These are phyloP conservation scores for Aplochiton taeniatus DNA, from an alignment of 2,797 vertebrate genomes.

Conservation along the genomic window DNA sequence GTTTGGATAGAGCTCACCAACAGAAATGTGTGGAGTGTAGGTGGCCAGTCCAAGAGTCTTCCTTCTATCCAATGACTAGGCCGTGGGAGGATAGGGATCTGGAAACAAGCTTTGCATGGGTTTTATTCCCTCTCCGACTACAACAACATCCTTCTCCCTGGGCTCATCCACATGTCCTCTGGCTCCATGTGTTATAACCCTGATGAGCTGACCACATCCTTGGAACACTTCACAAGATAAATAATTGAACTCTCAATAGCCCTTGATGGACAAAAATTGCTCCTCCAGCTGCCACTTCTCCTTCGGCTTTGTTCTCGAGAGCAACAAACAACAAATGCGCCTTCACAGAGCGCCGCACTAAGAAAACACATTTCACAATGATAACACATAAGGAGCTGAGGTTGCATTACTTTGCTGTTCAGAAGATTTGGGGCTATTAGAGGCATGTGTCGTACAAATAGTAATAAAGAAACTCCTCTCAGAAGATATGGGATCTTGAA, in stretches of 20 bases:
- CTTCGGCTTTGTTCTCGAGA: constrained; percentile 77
- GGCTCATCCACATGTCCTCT: constrained; percentile 13
- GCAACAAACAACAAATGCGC: constrained; percentile 74
- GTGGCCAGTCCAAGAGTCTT: constrained; percentile 63
- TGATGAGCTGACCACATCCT: constrained; percentile 78
- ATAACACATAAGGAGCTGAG: constrained; percentile 74
- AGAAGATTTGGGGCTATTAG: constrained; percentile 75
- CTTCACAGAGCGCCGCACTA: constrained; percentile 67
- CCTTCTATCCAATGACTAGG: constrained; percentile 62
- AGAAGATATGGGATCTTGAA: constrained; percentile 76
- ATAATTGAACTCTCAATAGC: constrained; percentile 78
- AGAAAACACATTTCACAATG: constrained; percentile 75
- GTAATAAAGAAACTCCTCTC: constrained; percentile 76
- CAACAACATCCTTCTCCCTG: constrained; percentile 62
- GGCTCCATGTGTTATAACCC: constrained; percentile 65
- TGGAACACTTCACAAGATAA: constrained; percentile 77
- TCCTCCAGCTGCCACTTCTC: constrained; percentile 76
- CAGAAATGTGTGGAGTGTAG: constrained; percentile 65
- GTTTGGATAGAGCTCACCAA: constrained; percentile 51
- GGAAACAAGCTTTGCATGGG: constrained; percentile 73
- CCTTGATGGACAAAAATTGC: constrained; percentile 78
- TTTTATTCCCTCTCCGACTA: constrained; percentile 54
- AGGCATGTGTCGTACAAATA: constrained; percentile 73
- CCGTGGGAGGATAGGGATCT: constrained; percentile 75
- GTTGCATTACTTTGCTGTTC: constrained; percentile 71